Evolutionary conservation across 2,113 vertebrate species (phyloP), one percentile per base, ranked within the genome.

Genomic region (Xenopus borealis): DNA sequence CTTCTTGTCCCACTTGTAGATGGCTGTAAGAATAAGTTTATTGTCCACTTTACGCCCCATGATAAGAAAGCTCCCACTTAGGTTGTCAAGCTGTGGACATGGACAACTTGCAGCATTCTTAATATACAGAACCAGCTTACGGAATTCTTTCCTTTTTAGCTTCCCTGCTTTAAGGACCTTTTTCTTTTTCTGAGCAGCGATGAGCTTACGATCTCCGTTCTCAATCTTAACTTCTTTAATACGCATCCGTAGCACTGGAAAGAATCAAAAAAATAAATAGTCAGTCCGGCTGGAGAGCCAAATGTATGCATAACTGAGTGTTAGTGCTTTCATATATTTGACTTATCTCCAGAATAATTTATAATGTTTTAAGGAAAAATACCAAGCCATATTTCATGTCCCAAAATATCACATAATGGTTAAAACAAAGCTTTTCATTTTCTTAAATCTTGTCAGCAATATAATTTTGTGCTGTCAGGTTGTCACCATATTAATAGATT

Each of bases 1-100:
- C 86, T 94, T 97, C 87, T 96, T 98, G 85, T 98, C 96, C 96
- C 96, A 98, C 80, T 93, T 95, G 86, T 99, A 95, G 85, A 98
- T 83, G 20, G 96, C 94, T 55, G 93, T 93, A 79, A 98, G 94
- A 55, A 99, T 89, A 72, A 98, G 87, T 78, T 96, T 95, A 77
- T 97, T 79, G 3, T 97, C 95, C 70, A 95, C 94, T 78, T 95
- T 96, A 62, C 96, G 93, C 64, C 96, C 97, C 97, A 99, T 95
- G 82, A 98, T 94, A 52, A 98, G 92, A 87, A 97, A 98, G 89
- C 89, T 96, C 80, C 94, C 94, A 0, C 89, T 86, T 80, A 97
- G 91, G 82, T 85, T 92, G 87, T 98, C 94, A 2, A 98, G 94
- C 88, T 99, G 97, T 0, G 94, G 88, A 66, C 97, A 99, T 23